Conservation (phyloP, 2,888 invertebrate species). For the Venustoraphidia nigricollis region DNA sequence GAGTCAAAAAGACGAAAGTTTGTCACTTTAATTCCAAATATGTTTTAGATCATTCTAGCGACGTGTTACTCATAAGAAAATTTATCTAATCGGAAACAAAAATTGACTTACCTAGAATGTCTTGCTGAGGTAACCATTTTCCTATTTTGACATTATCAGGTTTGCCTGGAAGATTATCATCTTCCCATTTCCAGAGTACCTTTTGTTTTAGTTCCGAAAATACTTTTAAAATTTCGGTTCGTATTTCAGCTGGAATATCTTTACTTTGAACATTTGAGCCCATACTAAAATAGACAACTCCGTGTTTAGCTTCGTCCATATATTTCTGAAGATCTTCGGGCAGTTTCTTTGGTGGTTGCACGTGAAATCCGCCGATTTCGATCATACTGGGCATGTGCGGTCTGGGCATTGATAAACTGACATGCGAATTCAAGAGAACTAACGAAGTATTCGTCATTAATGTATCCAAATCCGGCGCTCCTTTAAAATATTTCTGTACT, state of each 20-base stretch:
- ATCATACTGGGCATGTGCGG: conserved; percentile 21
- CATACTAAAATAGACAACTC: conserved; percentile 23
- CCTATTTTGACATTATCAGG: conserved; percentile 25
- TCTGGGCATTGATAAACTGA: conserved; percentile 17
- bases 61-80: no score
- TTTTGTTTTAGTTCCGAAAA: conserved; percentile 22
- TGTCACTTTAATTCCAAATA: no score
- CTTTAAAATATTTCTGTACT: conserved; percentile 15
- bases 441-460: conserved; percentile 15
- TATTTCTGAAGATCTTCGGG: conserved; percentile 17
- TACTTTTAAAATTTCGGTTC: conserved; percentile 16
- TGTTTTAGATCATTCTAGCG: no score
- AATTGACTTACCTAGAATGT: conserved; percentile 18
- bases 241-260: conserved; percentile 15
- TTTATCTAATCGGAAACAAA: no score
- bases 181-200: conserved; percentile 37
- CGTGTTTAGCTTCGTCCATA: conserved; percentile 19
- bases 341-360: conserved; percentile 9
- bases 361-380: conserved; percentile 20
- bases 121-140: conserved; percentile 23
- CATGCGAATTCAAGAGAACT: conserved; percentile 18
- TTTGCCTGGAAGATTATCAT: conserved; percentile 21
- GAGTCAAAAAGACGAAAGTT: no score
- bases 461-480: conserved; percentile 15
- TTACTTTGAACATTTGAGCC: conserved; percentile 21